phyloP scores from a whole-genome alignment of 2,888 invertebrate genomes.

The Trichogramma dendrolimi region DNA sequence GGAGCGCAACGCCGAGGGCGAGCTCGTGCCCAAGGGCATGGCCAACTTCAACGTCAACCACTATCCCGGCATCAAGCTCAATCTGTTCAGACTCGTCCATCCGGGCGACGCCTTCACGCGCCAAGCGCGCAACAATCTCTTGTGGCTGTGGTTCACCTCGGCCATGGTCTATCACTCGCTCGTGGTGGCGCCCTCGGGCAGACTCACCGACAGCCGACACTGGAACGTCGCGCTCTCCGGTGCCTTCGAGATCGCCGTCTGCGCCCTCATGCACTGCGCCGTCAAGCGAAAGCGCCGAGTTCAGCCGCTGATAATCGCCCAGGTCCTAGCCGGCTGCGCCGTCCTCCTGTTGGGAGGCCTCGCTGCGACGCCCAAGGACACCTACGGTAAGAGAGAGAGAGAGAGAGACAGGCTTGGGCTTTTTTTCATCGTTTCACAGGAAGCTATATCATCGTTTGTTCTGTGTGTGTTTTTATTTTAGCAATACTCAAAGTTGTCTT shows the following conservation, averaged over 20 bases:
- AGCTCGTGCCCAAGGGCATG: conserved; percentile 17
- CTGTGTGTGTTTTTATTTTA: conserved; percentile 24
- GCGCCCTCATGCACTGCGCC: conserved; percentile 45
- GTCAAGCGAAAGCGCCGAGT: conserved; percentile 45
- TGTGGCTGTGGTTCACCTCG: conserved; percentile 47
- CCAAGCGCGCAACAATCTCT: not conserved
- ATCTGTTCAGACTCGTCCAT: too few relatives aligned
- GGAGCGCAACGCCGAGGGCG: not conserved
- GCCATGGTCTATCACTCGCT: conserved; percentile 53
- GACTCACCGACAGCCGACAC: conserved; percentile 53
- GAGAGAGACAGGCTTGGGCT: conserved; percentile 39
- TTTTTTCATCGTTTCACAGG: conserved; percentile 6
- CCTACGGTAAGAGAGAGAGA: too few relatives aligned
- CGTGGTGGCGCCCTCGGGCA: conserved; percentile 46
- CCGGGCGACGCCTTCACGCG: conserved; percentile 5
- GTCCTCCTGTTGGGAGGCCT: conserved; percentile 49
- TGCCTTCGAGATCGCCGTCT: conserved; percentile 52
- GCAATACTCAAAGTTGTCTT: conserved; percentile 36
- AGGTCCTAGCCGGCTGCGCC: conserved; percentile 48
- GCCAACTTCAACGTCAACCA: conserved; percentile 13
- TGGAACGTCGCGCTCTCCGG: conserved; percentile 54
- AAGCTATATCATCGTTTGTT: not conserved
- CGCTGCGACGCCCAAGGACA: conserved; percentile 34
- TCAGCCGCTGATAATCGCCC: conserved; percentile 49
- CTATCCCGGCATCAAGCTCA: too few relatives aligned